These are phyloP conservation scores for Cyanistes caeruleus DNA, from an alignment of 2,113 vertebrate genomes.

Conservation along the genomic window DNA sequence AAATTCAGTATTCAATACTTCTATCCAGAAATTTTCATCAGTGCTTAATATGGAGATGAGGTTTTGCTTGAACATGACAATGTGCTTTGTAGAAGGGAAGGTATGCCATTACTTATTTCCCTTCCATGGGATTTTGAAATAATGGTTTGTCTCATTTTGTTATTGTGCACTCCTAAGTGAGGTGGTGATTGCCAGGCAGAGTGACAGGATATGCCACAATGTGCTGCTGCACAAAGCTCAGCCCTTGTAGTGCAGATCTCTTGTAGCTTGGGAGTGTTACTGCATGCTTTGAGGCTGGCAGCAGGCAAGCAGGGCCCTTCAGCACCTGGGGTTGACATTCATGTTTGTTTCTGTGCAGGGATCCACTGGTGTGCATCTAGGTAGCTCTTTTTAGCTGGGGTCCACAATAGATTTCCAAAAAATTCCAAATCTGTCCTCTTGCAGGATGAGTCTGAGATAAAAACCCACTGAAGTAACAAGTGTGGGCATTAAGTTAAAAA, in stretches of 20 bases:
- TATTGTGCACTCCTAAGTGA: rapidly evolving
- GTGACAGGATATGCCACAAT: background rate
- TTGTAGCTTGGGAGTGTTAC: background rate
- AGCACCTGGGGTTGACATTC: background rate
- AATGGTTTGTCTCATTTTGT: background rate
- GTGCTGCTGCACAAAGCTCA: background rate
- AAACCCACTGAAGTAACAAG: background rate
- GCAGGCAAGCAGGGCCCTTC: background rate
- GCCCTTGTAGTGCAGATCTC: background rate
- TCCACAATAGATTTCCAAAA: background rate
- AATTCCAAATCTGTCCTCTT: background rate
- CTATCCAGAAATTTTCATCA: background rate
- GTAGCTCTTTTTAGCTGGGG: background rate
- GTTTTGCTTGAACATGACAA: background rate
- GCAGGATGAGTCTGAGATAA: background rate
- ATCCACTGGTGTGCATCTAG: background rate
- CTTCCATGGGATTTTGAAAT: background rate
- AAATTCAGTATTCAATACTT: background rate
- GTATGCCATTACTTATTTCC: background rate
- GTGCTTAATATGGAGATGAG: background rate
- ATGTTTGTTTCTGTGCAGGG: background rate
- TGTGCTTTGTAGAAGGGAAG: background rate
- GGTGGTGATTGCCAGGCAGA: background rate
- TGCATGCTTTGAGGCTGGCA: background rate
- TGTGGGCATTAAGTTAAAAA: background rate